A percentile compares a stretch with the other conserved stretches of the same genome.
Evolutionary conservation across 2,113 vertebrate genomes (phyloP).

Genomic region (Gymnocephalus cernua): DNA sequence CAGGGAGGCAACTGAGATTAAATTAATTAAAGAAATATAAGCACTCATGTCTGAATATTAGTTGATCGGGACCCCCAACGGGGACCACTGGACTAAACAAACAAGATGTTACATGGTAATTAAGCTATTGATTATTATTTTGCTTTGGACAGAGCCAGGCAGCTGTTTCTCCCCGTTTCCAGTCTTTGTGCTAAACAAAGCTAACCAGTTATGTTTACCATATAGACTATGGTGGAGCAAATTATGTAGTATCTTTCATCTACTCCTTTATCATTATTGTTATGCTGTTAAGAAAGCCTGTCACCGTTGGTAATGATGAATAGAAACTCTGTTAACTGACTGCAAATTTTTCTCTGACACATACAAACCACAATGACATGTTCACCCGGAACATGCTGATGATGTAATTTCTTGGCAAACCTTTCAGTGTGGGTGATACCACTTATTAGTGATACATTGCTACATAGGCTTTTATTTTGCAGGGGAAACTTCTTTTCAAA

Average conservation of each 20-base stretch:
- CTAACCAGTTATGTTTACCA: background rate
- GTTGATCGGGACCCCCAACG: too few species aligned
- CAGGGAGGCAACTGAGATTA: background rate
- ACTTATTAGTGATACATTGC: slow-evolving; percentile 2
- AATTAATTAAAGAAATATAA: slow-evolving; percentile 16
- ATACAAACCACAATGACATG: slow-evolving; percentile 7
- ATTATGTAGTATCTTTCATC: too few species aligned
- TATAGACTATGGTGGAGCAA: too few species aligned
- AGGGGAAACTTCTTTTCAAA: slow-evolving; percentile 18
- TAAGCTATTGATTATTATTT: background rate
- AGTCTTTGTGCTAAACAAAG: background rate
- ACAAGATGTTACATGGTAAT: too few species aligned
- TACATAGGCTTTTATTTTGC: slow-evolving; percentile 27
- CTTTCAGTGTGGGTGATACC: background rate
- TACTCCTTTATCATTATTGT: background rate
- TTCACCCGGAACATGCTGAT: background rate
- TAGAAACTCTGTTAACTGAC: background rate
- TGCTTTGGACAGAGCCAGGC: background rate
- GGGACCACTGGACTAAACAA: too few species aligned
- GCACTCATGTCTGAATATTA: slow-evolving; percentile 7
- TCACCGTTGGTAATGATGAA: background rate
- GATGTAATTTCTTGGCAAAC: slow-evolving; percentile 6
- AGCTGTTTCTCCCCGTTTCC: background rate
- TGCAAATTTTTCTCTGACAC: slow-evolving; percentile 1
- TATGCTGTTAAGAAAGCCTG: slow-evolving; percentile 10